A percentile compares a stretch with the other conserved stretches of the same genome.
These are phyloP conservation scores for Reinhardtius hippoglossoides DNA, from an alignment of 2,113 vertebrate genomes.

Conservation along the genomic window DNA sequence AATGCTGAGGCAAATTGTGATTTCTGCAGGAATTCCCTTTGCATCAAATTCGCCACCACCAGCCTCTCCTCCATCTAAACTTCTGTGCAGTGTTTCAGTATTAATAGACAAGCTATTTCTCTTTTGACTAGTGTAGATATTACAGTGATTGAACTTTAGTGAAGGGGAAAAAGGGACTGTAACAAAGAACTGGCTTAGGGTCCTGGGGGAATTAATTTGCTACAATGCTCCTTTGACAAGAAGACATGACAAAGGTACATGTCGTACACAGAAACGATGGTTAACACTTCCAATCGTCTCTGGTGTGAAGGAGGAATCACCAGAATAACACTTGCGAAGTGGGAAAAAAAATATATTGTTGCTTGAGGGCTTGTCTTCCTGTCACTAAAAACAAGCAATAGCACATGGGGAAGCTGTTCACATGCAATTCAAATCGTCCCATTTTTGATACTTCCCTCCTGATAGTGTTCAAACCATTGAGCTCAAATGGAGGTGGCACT, in stretches of 20 bases:
- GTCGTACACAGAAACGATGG: constrained; percentile 53
- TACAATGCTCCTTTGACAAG: constrained; percentile 42
- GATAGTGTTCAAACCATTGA: constrained; percentile 56
- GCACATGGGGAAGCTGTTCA: constrained; percentile 38
- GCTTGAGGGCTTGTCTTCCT: constrained; percentile 56
- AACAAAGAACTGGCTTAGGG: constrained; percentile 39
- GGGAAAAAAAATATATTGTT: constrained; percentile 15
- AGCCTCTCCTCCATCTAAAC: constrained; percentile 36
- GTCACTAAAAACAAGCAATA: constrained; percentile 53
- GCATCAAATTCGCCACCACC: too few species aligned
- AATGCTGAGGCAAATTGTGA: constrained; percentile 69
- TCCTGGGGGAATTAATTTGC: constrained; percentile 72
- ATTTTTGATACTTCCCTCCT: constrained; percentile 60
- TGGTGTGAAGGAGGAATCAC: constrained; percentile 55
- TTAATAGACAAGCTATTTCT: constrained; percentile 59
- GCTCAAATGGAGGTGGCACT: constrained; percentile 55
- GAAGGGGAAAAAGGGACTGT: constrained; percentile 30
- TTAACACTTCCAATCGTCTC: constrained; percentile 56
- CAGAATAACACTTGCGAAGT: constrained; percentile 31
- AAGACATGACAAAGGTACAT: constrained; percentile 55
- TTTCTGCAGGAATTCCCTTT: constrained; percentile 59
- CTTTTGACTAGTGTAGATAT: constrained; percentile 53
- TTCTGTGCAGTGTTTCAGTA: constrained; percentile 41
- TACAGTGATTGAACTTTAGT: constrained; percentile 35
- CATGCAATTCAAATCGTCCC: constrained; percentile 56